Base-by-base conservation (phyloP, 2,113 vertebrate species). In the Eulacestoma nigropectus region DNA sequence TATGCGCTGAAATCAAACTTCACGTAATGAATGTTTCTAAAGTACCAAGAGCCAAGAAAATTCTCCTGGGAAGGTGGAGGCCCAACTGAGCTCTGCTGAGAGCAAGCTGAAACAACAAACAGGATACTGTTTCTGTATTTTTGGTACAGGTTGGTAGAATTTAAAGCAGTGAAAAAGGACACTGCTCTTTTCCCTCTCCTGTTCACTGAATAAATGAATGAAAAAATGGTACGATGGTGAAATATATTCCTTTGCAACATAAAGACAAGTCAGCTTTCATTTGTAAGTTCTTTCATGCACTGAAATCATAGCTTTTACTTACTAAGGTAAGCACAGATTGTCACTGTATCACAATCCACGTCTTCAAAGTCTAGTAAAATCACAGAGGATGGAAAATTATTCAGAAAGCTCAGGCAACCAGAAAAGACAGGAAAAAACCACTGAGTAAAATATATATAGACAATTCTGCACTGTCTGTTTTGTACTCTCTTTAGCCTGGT, bases 111-210 rank as follows among this genome's bases (percentile, higher is more conserved):
- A 82, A 21, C 2, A 63, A 29, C 13, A 35, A 74, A 49, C 3
- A 47, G 9, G 3, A 39, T 70, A 15, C 5, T 67, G 4, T 27
- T 76, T 79, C 25, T 73, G 1, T 50, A 8, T 56, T 69, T 17
- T 44, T 4, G 4, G 2, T 35, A 20, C 0, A 2, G 5, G 1
- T 10, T 3, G 2, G 22, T 18, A 7, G 69, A 73, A 44, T 49
- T n/a, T 29, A 42, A 89, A 64, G 37, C 16, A 22, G 29, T 33
- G n/a, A 59, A 72, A 59, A 25, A 39, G 11, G 9, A 6, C 11
- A 26, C 10, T n/a, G 2, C 6, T 67, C 12, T 57, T 60, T 7
- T 35, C 5, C 4, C 9, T 64, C 4, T 83, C 7, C 13, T 32
- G n/a, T 29, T 8, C 9, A 25, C 26, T 50, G 11, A 65, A 59